Percentiles rank a stretch among this genome's conserved stretches.
Evolutionary conservation across 2,888 invertebrate genomes (phyloP).

Genomic region (Nycteola revayana): DNA sequence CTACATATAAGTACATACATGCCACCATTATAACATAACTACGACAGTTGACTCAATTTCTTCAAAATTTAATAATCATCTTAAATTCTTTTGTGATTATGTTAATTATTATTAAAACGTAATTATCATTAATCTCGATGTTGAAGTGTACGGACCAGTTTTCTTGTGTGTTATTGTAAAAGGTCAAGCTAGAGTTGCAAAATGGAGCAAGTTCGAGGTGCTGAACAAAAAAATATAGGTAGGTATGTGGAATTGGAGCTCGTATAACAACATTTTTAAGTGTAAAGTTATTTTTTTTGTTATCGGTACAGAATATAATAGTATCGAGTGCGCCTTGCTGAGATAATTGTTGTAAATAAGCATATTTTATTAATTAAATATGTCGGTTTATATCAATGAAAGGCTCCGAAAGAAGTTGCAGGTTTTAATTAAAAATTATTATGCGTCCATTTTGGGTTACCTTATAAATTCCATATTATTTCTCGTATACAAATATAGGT

Average conservation of each 20-base stretch:
- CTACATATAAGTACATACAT: too few relatives aligned
- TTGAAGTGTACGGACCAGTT: conserved; percentile 21
- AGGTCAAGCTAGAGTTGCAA: conserved; percentile 41
- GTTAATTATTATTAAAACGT: conserved; percentile 18
- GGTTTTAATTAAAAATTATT: too few relatives aligned
- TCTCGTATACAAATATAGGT: too few relatives aligned
- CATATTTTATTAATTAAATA: conserved; percentile 5
- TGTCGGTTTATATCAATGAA: too few relatives aligned
- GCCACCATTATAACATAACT: too few relatives aligned
- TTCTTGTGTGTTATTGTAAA: conserved; percentile 30
- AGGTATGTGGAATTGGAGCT: conserved; percentile 30
- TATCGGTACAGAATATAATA: conserved; percentile 11
- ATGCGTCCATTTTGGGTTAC: too few relatives aligned
- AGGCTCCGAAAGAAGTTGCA: too few relatives aligned
- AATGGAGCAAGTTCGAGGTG: conserved; percentile 37
- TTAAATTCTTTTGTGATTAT: too few relatives aligned
- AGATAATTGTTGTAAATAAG: conserved; percentile 12
- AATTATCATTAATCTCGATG: conserved; percentile 12
- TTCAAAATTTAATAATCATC: too few relatives aligned
- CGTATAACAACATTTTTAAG: conserved; percentile 29
- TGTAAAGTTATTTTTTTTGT: conserved; percentile 25
- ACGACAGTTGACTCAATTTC: too few relatives aligned
- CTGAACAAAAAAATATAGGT: conserved; percentile 24
- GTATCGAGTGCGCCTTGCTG: conserved; percentile 5
- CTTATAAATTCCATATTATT: too few relatives aligned